These are phyloP conservation scores for Chloropsis cyanopogon DNA, from an alignment of 2,113 vertebrate genomes.

Conservation along the genomic window DNA sequence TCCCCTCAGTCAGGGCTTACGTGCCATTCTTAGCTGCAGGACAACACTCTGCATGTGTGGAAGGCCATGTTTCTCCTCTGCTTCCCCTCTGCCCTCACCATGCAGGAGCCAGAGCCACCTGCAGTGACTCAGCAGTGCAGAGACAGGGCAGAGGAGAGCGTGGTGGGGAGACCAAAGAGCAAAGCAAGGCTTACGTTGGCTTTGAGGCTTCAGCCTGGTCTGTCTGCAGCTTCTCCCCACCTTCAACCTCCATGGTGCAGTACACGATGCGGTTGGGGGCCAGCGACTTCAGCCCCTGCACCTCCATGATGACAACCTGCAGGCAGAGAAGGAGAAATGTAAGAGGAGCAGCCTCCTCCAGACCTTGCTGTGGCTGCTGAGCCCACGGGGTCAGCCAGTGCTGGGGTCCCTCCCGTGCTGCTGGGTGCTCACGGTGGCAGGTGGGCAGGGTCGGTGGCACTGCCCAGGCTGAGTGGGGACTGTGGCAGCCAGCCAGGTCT, in stretches of 20 bases:
- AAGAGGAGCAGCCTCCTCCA: neutral
- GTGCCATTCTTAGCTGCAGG: neutral
- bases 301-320: conserved; percentile 98
- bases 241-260: conserved; percentile 99
- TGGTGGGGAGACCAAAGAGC: neutral
- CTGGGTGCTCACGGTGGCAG: neutral
- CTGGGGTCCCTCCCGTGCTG: neutral
- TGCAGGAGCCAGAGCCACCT: neutral
- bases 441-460: neutral
- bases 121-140: rapidly evolving
- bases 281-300: conserved; percentile 92
- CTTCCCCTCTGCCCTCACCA: neutral
- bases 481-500: neutral
- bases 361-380: neutral
- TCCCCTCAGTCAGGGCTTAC: neutral
- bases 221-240: conserved; percentile 95
- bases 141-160: neutral
- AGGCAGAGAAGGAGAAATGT: neutral
- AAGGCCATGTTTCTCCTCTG: neutral
- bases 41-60: neutral
- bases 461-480: neutral
- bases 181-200: conserved; percentile 84
- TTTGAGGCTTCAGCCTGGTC: conserved; percentile 98
- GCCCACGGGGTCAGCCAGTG: rapidly evolving
- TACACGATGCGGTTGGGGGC: conserved; percentile 98